Percentiles rank a stretch among this genome's conserved stretches.
Conservation (phyloP, 1,140 invertebrate genomes). For the Nylanderia fulva region DNA sequence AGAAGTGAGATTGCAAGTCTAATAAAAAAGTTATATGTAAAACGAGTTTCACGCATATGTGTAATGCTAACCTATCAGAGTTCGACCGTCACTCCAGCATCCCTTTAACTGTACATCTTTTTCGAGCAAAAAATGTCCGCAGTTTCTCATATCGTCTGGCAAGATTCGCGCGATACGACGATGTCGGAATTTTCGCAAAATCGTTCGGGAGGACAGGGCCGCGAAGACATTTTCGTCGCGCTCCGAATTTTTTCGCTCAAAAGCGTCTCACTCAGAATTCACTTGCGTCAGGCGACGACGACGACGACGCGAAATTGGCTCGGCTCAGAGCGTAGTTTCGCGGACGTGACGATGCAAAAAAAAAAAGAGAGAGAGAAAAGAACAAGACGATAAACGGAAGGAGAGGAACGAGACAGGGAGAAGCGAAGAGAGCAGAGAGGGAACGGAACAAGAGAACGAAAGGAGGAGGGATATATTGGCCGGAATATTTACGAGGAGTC, state of each 20-base stretch:
- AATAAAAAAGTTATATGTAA: too few relatives aligned
- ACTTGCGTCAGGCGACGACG: slow-evolving; percentile 41
- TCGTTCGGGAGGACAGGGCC: not conserved
- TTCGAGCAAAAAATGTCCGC: not conserved
- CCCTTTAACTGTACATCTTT: not conserved
- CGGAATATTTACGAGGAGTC: slow-evolving; percentile 67
- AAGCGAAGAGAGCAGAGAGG: not conserved
- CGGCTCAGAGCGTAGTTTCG: slow-evolving; percentile 45
- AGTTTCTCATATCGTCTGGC: slow-evolving; percentile 5
- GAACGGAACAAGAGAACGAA: slow-evolving; percentile 45
- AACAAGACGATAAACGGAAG: slow-evolving; percentile 38
- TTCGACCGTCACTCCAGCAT: too few relatives aligned
- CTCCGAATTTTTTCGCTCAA: slow-evolving; percentile 53
- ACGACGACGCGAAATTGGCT: slow-evolving; percentile 51
- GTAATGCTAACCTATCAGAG: too few relatives aligned
- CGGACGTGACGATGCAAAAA: slow-evolving; percentile 54
- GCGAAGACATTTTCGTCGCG: slow-evolving; percentile 38
- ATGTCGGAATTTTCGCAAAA: slow-evolving; percentile 28
- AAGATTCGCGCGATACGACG: not conserved
- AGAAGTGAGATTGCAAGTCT: too few relatives aligned
- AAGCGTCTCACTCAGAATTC: slow-evolving; percentile 46
- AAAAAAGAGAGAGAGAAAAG: too few relatives aligned
- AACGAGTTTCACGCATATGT: too few relatives aligned
- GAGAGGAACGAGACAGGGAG: slow-evolving; percentile 28
- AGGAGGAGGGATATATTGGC: slow-evolving; percentile 29